Evolutionary conservation across 2,888 invertebrate species (phyloP), one percentile per base, ranked within the genome.

Genomic region (Carabus problematicus): DNA sequence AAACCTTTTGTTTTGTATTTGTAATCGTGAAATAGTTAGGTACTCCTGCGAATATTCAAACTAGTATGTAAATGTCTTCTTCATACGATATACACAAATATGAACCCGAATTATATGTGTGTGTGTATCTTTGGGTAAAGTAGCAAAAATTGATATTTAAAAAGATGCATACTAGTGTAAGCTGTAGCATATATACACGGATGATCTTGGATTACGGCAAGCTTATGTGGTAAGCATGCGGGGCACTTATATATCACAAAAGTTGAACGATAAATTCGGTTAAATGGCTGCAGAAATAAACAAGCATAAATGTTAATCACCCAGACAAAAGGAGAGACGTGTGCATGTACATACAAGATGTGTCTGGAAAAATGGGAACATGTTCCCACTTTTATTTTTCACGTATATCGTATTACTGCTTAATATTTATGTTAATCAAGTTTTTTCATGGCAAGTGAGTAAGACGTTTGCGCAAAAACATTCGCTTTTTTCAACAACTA

Each of bases 261-360:
- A 45, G 45, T 45, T 45, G 45, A 45, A 45, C 45, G 45, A 45
- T 45, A 45, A 45, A 45, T 45, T 45, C 12, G 45, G 45, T 45
- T 45, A 45, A 45, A 45, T 45, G 45, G n/a, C 12, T 6, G 45
- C 1, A 45, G 14, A 45, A 45, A 45, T 45, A 45, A 45, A 45
- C 45, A 45, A 45, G 7, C 45, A 45, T 45, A 45, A 45, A 45
- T 45, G 45, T 45, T 45, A 45, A 45, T 45, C 45, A 45, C 45
- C 45, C 45, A 45, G 45, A 45, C 45, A 45, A 45, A 45, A 45
- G 45, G 29, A 29, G 29, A 29, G 29, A 29, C 29, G 29, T 29
- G 29, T 29, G 29, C 7, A 45, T 6, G 7, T 45, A 12, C 3
- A 12, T 3, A 45, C 11, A 45, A 2, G 45, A 12, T 45, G 11